Evolutionary conservation across 1,140 invertebrate genomes (phyloP).

Genomic region (Cataglyphis hispanica): DNA sequence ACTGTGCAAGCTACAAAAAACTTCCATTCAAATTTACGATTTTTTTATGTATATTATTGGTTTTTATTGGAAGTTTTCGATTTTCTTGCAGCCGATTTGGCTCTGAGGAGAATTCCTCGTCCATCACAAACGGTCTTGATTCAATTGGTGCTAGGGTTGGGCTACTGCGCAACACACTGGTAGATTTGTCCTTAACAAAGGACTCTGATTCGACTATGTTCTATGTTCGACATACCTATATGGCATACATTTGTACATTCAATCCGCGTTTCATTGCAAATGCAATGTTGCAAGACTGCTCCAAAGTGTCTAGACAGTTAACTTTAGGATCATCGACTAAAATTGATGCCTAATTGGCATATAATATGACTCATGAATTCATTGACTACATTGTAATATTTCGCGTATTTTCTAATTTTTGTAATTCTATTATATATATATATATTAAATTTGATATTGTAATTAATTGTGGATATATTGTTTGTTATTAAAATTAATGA

Average conservation of each 20-base stretch:
- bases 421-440: background rate
- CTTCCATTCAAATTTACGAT: background rate
- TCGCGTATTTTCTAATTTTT: too few relatives aligned
- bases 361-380: background rate
- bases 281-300: constrained; percentile 22
- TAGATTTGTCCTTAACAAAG: constrained; percentile 61
- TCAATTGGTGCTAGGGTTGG: constrained; percentile 46
- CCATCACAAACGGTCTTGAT: constrained; percentile 47
- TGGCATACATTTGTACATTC: constrained; percentile 39
- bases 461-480: background rate
- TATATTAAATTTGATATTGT: background rate
- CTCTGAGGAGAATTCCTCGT: constrained; percentile 48
- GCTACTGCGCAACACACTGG: constrained; percentile 33
- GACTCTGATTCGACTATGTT: constrained; percentile 54
- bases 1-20: background rate
- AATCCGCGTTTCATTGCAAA: constrained; percentile 6
- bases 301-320: constrained; percentile 16
- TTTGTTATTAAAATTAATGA: background rate
- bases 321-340: constrained; percentile 14
- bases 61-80: background rate
- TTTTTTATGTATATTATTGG: constrained; percentile 15
- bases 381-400: background rate
- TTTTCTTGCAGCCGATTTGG: constrained; percentile 23
- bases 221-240: constrained; percentile 33
- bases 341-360: background rate